phyloP scores from a whole-genome alignment of 2,888 invertebrate species.

The Lampropteryx suffumata region DNA sequence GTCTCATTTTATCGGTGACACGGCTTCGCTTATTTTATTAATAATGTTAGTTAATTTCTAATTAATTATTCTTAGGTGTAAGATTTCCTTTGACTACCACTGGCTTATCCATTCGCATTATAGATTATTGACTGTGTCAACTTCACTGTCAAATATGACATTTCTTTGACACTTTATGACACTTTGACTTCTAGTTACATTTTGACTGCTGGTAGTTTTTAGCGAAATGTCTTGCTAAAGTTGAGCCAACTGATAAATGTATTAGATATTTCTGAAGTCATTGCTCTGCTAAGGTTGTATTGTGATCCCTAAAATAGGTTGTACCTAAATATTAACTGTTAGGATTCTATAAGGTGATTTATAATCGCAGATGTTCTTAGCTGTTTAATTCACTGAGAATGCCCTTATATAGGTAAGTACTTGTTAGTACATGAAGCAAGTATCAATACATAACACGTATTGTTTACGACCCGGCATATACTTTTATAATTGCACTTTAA shows the following conservation, averaged over 20 bases:
- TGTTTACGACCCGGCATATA: too few relatives aligned
- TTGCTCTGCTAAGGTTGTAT: conserved; percentile 28
- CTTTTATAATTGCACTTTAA: too few relatives aligned
- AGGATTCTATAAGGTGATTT: neutral
- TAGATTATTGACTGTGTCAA: neutral
- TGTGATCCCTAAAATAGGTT: neutral
- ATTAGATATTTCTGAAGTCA: conserved; percentile 4
- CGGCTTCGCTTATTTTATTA: conserved; percentile 26
- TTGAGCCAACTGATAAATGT: conserved; percentile 10
- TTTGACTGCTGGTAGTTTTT: conserved; percentile 2
- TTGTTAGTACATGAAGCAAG: neutral
- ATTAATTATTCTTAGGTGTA: conserved; percentile 27
- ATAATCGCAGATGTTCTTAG: too few relatives aligned
- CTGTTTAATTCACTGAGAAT: too few relatives aligned
- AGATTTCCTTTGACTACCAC: conserved; percentile 23
- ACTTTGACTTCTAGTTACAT: conserved; percentile 5
- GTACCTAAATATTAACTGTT: neutral
- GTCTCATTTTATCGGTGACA: conserved; percentile 24
- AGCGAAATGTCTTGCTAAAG: neutral
- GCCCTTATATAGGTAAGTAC: neutral
- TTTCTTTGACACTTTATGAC: conserved; percentile 5
- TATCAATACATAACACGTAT: neutral
- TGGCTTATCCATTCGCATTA: conserved; percentile 17
- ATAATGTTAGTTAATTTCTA: conserved; percentile 21
- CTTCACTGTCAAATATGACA: conserved; percentile 1